Conservation (phyloP, 2,888 invertebrate species). For the Cremastobaeus sp. region DNA sequence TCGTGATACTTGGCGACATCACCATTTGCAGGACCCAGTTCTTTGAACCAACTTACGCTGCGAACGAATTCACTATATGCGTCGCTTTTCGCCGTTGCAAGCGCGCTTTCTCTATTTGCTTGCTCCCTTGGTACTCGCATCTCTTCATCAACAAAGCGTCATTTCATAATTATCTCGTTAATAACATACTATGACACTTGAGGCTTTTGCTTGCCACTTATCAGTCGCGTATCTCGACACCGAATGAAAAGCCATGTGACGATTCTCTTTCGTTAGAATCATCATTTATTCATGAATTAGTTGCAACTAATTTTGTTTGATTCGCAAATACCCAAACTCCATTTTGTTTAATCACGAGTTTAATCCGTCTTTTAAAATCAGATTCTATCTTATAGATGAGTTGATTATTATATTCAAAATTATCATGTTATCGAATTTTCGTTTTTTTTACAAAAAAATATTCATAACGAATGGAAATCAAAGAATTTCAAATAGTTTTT, state of each 20-base stretch:
- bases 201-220: constrained; percentile 52
- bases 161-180: constrained; percentile 65
- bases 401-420: too few species aligned
- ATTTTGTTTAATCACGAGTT: too few species aligned
- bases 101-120: constrained; percentile 41
- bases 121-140: constrained; percentile 39
- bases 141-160: constrained; percentile 65
- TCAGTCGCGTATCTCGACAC: constrained; percentile 37
- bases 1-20: constrained; percentile 69
- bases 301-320: constrained; percentile 5
- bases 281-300: constrained; percentile 11
- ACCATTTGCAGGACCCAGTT: constrained; percentile 63
- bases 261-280: constrained; percentile 10
- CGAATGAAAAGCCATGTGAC: too few species aligned
- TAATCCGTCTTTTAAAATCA: too few species aligned
- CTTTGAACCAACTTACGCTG: constrained; percentile 38
- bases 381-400: too few species aligned
- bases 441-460: too few species aligned
- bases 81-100: constrained; percentile 40
- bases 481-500: too few species aligned
- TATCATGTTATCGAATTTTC: too few species aligned
- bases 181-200: constrained; percentile 60
- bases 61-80: constrained; percentile 19
- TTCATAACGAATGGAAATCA: too few species aligned
- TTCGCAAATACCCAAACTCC: not conserved